Evolutionary conservation across 1,140 invertebrate genomes (phyloP).

Genomic region (Acyrthosiphon pisum): DNA sequence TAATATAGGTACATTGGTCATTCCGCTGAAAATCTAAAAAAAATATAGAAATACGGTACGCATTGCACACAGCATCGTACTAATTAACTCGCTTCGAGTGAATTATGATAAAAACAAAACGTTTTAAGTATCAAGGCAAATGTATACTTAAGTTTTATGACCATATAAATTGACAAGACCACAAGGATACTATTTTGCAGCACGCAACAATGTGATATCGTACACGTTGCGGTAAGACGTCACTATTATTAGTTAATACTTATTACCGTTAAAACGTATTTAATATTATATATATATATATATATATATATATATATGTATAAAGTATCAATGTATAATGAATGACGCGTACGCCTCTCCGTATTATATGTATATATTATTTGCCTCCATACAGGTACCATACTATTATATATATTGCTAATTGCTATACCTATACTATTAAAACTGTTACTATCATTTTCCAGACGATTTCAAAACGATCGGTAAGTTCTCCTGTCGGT

Average conservation of each 20-base stretch:
- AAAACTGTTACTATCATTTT: neutral
- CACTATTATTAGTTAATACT: too few species aligned
- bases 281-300: too few species aligned
- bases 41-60: neutral
- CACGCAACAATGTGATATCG: neutral
- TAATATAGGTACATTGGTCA: neutral
- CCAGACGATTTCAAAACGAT: neutral
- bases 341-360: too few species aligned
- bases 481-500: neutral
- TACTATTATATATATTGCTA: too few species aligned
- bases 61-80: neutral
- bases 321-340: too few species aligned
- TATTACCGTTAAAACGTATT: too few species aligned
- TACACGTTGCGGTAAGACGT: neutral
- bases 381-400: neutral
- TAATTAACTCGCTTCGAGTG: constrained; percentile 30
- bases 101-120: neutral
- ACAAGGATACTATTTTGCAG: neutral
- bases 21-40: neutral
- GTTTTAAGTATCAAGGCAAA: constrained; percentile 38
- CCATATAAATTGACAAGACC: constrained; percentile 39
- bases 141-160: neutral
- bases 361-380: neutral
- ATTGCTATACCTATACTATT: neutral
- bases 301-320: too few species aligned